A percentile compares a stretch with the other conserved stretches of the same genome.
phyloP scores from a whole-genome alignment of 2,888 invertebrate species.

The Hyalella azteca region DNA sequence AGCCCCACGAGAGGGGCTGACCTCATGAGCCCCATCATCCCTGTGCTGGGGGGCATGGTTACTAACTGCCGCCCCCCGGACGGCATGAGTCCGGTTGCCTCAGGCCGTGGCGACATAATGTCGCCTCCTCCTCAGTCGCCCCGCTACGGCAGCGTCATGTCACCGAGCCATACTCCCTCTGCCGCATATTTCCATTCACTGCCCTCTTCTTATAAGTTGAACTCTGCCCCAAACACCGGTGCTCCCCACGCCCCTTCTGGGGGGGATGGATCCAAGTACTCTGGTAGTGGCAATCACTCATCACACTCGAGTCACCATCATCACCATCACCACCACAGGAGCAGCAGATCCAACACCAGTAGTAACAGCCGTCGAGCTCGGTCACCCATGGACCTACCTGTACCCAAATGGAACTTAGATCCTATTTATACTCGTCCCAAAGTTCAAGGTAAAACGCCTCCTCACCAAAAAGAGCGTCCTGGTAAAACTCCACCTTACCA shows the following conservation, averaged over 20 bases:
- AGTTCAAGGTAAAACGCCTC: slow-evolving; percentile 49
- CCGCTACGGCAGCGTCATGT: slow-evolving; percentile 40
- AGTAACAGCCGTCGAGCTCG: slow-evolving; percentile 20
- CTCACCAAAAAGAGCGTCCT: slow-evolving; percentile 33
- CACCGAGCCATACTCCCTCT: slow-evolving; percentile 34
- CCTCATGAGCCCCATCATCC: slow-evolving; percentile 25
- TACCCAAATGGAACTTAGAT: slow-evolving; percentile 55
- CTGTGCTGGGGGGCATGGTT: neutral
- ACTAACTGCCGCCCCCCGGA: neutral
- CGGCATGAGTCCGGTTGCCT: slow-evolving; percentile 3
- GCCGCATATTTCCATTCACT: slow-evolving; percentile 7
- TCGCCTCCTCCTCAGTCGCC: slow-evolving; percentile 26
- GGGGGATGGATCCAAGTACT: neutral
- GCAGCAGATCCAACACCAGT: slow-evolving; percentile 21
- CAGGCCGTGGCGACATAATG: slow-evolving; percentile 25
- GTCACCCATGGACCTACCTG: slow-evolving; percentile 55
- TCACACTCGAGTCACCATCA: slow-evolving; percentile 38
- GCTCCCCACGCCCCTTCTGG: neutral
- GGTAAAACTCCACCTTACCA: slow-evolving; percentile 34
- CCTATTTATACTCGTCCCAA: slow-evolving; percentile 41
- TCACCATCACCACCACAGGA: slow-evolving; percentile 43
- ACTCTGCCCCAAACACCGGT: neutral
- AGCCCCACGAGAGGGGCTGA: slow-evolving; percentile 34
- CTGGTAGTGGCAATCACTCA: neutral
- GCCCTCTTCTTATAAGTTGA: neutral